Base-by-base conservation (phyloP, 2,797 vertebrate genomes). In the Australoheros facetus region DNA sequence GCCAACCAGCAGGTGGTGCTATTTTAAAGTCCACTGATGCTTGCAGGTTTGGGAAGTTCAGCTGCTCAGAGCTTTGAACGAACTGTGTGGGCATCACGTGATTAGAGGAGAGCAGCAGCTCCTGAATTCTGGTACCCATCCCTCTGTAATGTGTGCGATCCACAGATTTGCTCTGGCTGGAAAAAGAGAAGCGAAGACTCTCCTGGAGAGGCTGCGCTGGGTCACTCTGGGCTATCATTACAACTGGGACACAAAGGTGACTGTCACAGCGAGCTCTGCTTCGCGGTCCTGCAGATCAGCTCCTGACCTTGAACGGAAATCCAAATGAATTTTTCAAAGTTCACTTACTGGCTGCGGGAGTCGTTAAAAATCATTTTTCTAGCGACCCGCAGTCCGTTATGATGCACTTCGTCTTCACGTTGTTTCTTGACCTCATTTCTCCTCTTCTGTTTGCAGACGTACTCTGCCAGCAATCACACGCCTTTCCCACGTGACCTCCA, bases 141-240 rank as follows among this genome's bases (percentile, higher is more conserved):
- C n/a, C 7, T 64, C 60, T 42, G 17, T 23, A 3, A 7, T n/a
- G 19, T 56, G 2, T 84, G 55, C 2, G 21, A 42, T 66, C 23
- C 2, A 48, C 91, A 99, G 97, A 77, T 86, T 28, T 56, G 95
- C 95, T 81, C 81, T 87, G 21, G 81, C 82, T 87, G 82, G 89
- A 88, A 96, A 91, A 4, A 85, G 83, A 89, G 89, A 92, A 89
- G 93, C 91, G 77, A 96, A 96, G 90, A 97, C 96, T 75, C 94
- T 98, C 2, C 77, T 99, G 80, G 98, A 99, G 93, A 96, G 94
- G 83, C 93, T 99, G 34, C 97, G 98, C 79, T 99, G 98, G 98
- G 98, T 99, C 83, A 99, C 98, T 23, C 93, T 99, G 53, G 98
- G 98, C 53, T 99, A 98, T 91, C 98, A 99, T 87, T 99, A 99